Evolutionary conservation across 2,113 vertebrate species (phyloP).

Genomic region (Pungitius pungitius): DNA sequence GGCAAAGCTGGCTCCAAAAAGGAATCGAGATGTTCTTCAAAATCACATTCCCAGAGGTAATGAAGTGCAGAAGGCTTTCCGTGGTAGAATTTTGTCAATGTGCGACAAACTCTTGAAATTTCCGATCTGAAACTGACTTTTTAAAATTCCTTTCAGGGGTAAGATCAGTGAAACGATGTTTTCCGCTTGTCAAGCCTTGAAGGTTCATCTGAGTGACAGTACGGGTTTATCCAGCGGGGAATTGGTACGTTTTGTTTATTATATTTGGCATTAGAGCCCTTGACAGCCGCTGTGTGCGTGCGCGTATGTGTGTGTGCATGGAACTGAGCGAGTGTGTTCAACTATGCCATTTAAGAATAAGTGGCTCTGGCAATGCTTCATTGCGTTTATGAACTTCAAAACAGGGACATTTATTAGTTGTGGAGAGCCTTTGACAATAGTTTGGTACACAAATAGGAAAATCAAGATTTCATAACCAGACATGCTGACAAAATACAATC

Average conservation of each 20-base stretch:
- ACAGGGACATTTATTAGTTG: neutral
- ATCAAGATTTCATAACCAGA: conserved; percentile 6
- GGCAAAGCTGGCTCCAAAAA: conserved; percentile 45
- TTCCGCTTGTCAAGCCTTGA: conserved; percentile 89
- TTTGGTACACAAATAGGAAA: neutral
- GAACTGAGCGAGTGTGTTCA: conserved; percentile 29
- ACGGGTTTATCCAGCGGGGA: conserved; percentile 87
- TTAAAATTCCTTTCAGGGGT: conserved; percentile 77
- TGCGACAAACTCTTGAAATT: neutral
- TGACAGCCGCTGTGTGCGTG: conserved; percentile 5
- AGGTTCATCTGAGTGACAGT: conserved; percentile 85
- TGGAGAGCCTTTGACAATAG: neutral
- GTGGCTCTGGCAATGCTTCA: conserved; percentile 2
- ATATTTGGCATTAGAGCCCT: neutral
- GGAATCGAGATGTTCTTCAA: conserved; percentile 68
- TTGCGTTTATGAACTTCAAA: conserved; percentile 10
- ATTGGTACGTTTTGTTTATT: conserved; percentile 83
- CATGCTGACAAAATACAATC: neutral
- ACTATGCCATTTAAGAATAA: conserved; percentile 33
- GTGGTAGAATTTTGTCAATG: neutral
- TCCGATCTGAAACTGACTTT: conserved; percentile 1
- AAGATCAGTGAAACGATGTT: conserved; percentile 92
- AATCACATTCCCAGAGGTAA: conserved; percentile 87
- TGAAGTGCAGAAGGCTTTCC: neutral
- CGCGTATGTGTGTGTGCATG: neutral